phyloP scores from a whole-genome alignment of 1,140 invertebrate genomes.

The Paraescarpia echinospica region DNA sequence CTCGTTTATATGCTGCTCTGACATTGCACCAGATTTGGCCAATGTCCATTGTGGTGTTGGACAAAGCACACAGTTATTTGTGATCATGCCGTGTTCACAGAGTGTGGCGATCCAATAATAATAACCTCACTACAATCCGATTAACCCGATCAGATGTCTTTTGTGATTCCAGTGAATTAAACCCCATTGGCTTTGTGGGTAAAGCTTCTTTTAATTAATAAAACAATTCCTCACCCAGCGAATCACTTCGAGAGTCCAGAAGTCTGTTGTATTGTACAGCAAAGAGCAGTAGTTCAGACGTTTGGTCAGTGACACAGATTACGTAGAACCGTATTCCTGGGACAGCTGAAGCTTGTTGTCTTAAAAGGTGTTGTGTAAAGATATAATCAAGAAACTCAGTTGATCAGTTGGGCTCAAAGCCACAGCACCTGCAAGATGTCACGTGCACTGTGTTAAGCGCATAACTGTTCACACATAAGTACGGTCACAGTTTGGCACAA shows the following conservation, averaged over 20 bases:
- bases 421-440: neutral
- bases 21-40: neutral
- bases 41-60: neutral
- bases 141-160: neutral
- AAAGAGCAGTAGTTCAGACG: neutral
- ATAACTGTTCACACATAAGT: too few relatives aligned
- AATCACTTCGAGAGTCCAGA: neutral
- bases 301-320: conserved; percentile 1
- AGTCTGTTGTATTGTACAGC: neutral
- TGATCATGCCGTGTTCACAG: too few relatives aligned
- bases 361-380: neutral
- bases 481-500: neutral
- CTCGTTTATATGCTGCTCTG: neutral
- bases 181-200: neutral
- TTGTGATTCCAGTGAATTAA: neutral
- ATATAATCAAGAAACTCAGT: neutral
- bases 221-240: neutral
- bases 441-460: neutral
- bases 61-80: neutral
- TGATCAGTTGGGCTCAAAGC: neutral
- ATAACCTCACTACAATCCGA: neutral
- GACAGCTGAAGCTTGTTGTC: neutral
- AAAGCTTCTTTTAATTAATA: neutral
- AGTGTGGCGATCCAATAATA: neutral
- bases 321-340: neutral